These are phyloP conservation scores for Danio choprae DNA, from an alignment of 2,797 vertebrate genomes.

Conservation along the genomic window DNA sequence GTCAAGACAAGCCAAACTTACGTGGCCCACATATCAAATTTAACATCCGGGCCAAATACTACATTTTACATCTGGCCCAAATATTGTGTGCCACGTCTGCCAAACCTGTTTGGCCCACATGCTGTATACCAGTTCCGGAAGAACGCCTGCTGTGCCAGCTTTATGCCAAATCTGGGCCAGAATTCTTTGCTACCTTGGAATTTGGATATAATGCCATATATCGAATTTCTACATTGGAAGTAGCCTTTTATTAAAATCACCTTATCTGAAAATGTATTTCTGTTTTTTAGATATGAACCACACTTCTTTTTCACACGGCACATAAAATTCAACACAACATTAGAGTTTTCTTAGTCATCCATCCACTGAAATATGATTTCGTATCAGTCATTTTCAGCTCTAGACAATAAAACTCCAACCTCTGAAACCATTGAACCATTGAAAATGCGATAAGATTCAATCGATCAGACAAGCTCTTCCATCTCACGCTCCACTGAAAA, in stretches of 20 bases:
- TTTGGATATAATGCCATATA: no score
- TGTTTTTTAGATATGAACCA: background rate
- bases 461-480: background rate
- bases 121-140: no score
- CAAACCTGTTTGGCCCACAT: no score
- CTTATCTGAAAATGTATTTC: background rate
- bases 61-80: no score
- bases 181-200: no score
- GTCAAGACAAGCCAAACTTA: no score
- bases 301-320: background rate
- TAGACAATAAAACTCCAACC: background rate
- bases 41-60: no score
- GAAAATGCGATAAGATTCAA: background rate
- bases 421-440: background rate
- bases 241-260: background rate
- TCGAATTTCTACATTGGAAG: no score
- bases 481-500: background rate
- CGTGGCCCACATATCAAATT: no score
- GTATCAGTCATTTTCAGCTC: background rate
- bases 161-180: no score
- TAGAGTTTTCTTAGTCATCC: background rate
- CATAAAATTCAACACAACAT: background rate
- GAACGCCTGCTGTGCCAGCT: no score
- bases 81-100: no score
- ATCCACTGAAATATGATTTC: background rate